Evolutionary conservation across 2,888 invertebrate species (phyloP), one percentile per base, ranked within the genome.

Genomic region (Dugesia japonica): DNA sequence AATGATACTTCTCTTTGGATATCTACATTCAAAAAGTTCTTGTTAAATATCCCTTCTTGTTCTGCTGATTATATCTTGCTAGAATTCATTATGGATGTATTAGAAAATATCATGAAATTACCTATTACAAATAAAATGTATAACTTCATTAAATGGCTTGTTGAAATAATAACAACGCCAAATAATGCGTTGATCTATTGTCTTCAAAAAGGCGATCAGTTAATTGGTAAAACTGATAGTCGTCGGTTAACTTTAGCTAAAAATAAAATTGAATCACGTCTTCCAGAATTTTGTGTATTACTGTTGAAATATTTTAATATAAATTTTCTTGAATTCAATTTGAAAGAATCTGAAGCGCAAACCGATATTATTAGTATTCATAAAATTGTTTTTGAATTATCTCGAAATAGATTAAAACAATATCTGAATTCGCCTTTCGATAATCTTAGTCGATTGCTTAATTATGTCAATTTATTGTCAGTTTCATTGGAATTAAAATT

Each of bases 201-300:
- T 72, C n/a, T 72, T 7, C 9, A 72, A 26, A 27, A 31, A 31
- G 72, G 72, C 28, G 28, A 28, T n/a, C 28, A 27, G 26, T 27
- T 33, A n/a, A 72, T 72, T 72, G 72, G 72, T 23, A 31, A 72
- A 26, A 72, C 72, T 4, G 72, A 72, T 33, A 72, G 72, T 23
- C 28, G 28, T 7, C 28, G 31, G 15, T 33, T 72, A 31, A 31
- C 31, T 20, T 27, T 28, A n/a, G 72, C 72, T 23, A 72, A 72
- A 31, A 27, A 31, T 27, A 72, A 72, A 31, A 72, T 72, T 27
- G 72, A 27, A 56, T 56, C 56, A n/a, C 4, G 56, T 9, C n/a
- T 56, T 4, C 56, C 56, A 56, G 20, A n/a, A 13, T 56, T 56
- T 56, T 56, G 4, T 23, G 9, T 56, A 4, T 56, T 56, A 23